These are phyloP conservation scores for Drosophila maculinotata DNA, from an alignment of 2,888 invertebrate genomes.

Conservation along the genomic window DNA sequence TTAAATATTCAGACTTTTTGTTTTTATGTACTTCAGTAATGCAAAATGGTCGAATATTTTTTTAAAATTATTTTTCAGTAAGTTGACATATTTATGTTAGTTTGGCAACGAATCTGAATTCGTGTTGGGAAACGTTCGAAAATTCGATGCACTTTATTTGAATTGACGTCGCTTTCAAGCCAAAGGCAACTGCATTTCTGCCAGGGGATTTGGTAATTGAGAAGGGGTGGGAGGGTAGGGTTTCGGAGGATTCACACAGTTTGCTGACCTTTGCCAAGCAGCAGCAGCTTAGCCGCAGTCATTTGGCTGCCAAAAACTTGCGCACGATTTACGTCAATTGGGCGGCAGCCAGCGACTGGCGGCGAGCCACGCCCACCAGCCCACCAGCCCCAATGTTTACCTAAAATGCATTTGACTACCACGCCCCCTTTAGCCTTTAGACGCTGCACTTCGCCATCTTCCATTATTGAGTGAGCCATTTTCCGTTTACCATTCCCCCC, in stretches of 20 bases:
- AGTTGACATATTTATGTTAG: too few relatives aligned
- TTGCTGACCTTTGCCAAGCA: constrained; percentile 70
- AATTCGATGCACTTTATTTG: constrained; percentile 22
- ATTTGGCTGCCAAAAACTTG: constrained; percentile 73
- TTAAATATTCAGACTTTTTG: too few relatives aligned
- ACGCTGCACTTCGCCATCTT: constrained; percentile 36
- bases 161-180: neutral
- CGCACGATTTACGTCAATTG: constrained; percentile 77
- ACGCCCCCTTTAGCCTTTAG: constrained; percentile 17
- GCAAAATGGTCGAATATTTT: too few relatives aligned
- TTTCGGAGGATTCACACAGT: constrained; percentile 20
- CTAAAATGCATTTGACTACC: constrained; percentile 66
- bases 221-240: neutral
- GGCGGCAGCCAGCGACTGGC: constrained; percentile 64
- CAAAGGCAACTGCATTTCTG: constrained; percentile 29
- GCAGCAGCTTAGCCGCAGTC: constrained; percentile 63
- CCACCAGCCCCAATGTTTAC: constrained; percentile 62
- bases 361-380: constrained; percentile 37
- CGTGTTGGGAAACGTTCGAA: constrained; percentile 6
- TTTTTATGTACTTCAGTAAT: too few relatives aligned
- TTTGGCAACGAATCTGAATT: too few relatives aligned
- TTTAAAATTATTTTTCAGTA: too few relatives aligned
- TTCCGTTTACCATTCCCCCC: constrained; percentile 32
- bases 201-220: neutral
- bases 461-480: constrained; percentile 41